phyloP scores from a whole-genome alignment of 1,140 invertebrate genomes.

The Brachionus manjavacas region DNA sequence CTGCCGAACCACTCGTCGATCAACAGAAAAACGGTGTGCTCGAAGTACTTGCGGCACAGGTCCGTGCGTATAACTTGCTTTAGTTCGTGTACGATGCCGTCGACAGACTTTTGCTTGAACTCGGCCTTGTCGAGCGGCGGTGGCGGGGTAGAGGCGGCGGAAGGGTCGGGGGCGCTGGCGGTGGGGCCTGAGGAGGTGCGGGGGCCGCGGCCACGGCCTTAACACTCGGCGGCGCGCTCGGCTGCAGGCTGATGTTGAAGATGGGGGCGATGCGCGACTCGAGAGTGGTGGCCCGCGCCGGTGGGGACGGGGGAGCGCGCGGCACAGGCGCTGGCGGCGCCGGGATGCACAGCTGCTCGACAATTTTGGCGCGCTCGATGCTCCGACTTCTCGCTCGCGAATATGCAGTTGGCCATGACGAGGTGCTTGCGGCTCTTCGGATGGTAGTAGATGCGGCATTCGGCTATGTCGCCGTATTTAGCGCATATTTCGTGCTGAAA shows the following conservation, averaged over 20 bases:
- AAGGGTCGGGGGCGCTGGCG: neutral
- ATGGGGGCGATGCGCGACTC: conserved; percentile 32
- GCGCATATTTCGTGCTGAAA: conserved; percentile 76
- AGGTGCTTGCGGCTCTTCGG: conserved; percentile 86
- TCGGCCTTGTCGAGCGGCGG: conserved; percentile 55
- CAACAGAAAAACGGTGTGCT: conserved; percentile 76
- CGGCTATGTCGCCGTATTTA: conserved; percentile 73
- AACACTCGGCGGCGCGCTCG: neutral
- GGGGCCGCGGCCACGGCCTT: neutral
- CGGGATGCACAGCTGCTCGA: neutral
- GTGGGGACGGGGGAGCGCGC: neutral
- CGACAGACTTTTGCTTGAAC: neutral
- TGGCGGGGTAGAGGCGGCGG: conserved; percentile 45
- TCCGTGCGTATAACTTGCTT: conserved; percentile 81
- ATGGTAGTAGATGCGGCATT: conserved; percentile 78
- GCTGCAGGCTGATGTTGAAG: neutral
- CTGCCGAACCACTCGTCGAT: conserved; percentile 53
- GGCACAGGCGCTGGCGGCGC: neutral
- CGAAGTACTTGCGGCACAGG: conserved; percentile 88
- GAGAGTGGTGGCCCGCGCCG: neutral
- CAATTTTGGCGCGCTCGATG: conserved; percentile 47
- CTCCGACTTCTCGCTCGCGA: conserved; percentile 75
- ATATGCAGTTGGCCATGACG: conserved; percentile 79
- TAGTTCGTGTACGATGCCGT: conserved; percentile 68
- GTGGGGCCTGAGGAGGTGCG: neutral